These are phyloP conservation scores for Benthosema pterotum DNA, from an alignment of 2,797 vertebrate species.

Conservation along the genomic window DNA sequence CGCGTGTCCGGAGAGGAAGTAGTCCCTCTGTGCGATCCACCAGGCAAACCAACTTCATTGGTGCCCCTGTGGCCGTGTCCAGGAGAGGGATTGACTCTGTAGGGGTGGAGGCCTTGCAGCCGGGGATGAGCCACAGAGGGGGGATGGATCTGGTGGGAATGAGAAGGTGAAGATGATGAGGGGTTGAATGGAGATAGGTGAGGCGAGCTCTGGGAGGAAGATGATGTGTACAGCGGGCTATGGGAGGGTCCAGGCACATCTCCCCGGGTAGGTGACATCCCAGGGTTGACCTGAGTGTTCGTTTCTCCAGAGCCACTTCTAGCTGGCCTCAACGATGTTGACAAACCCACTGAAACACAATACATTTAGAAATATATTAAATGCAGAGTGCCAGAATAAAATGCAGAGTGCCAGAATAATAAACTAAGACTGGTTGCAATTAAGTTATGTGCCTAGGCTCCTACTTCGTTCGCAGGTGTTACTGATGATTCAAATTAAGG, in stretches of 20 bases:
- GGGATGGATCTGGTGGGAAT: conserved; percentile 34
- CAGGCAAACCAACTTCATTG: conserved; percentile 27
- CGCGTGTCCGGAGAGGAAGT: conserved; percentile 35
- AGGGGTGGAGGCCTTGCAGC: conserved; percentile 49
- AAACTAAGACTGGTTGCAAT: no score
- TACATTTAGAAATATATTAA: conserved; percentile 5
- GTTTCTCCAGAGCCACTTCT: conserved; percentile 58
- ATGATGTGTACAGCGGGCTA: conserved; percentile 36
- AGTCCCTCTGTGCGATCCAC: conserved; percentile 17
- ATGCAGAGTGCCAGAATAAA: not conserved
- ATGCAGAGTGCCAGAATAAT: not conserved
- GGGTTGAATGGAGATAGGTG: conserved; percentile 29
- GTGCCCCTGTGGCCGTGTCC: conserved; percentile 29
- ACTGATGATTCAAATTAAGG: no score
- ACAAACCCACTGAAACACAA: conserved; percentile 72
- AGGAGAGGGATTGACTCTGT: conserved; percentile 20
- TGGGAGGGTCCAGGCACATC: conserved; percentile 54
- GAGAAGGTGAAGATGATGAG: conserved; percentile 21
- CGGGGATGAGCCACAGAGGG: conserved; percentile 33
- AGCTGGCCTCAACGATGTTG: conserved; percentile 58
- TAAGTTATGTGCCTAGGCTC: no score
- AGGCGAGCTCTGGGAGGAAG: conserved; percentile 46
- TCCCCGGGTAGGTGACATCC: conserved; percentile 53
- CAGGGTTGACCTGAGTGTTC: conserved; percentile 31
- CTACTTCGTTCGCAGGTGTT: no score